Base-by-base conservation (phyloP, 35 echinoderm and acorn worm genomes). In the Chiridota heheva region DNA sequence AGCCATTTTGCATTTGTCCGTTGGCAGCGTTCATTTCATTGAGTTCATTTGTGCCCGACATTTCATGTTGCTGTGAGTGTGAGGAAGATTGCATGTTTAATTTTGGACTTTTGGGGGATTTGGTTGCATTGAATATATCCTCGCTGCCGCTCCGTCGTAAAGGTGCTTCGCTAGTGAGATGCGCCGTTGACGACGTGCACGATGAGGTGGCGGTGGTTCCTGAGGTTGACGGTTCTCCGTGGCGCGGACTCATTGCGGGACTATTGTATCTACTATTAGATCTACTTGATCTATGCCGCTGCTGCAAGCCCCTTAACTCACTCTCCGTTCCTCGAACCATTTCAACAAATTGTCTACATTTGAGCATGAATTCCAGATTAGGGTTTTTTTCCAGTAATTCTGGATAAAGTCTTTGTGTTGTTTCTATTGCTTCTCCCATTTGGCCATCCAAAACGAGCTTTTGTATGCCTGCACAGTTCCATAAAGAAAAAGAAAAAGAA, bases 321-420 rank as follows among this genome's bases (percentile, higher is more conserved):
- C 95, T 98, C 44, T 98, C 95, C 0, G 95, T 92, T 39, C 95
- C 95, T 58, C 88, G 91, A 16, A 98, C 95, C 85, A 98, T 98
- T 89, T 98, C 95, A 40, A 98, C 89, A 98, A 98, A 98, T 78
- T 98, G 95, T 68, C 95, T 81, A 76, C 89, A 91, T 80, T 92
- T 98, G 81, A 98, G 95, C 95, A 91, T 98, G 63, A 98, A 98
- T 78, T 92, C 81, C 60, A 98, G 72, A 76, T 98, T 80, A 40
- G 83, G 80, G 42, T 91, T 91, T 25, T 79, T 65, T 89, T 98
- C 89, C 77, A 98, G 61, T 75, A 98, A 77, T 58, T 68, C 89
- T 47, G 89, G 89, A 57, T 98, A 98, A 55, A 91, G 89, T 86
- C 84, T 87, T 46, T 98, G 84, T 73, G 95, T 91, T 18, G 89